These are phyloP conservation scores for Seira musarum DNA, from an alignment of 2,888 invertebrate genomes.

Conservation along the genomic window DNA sequence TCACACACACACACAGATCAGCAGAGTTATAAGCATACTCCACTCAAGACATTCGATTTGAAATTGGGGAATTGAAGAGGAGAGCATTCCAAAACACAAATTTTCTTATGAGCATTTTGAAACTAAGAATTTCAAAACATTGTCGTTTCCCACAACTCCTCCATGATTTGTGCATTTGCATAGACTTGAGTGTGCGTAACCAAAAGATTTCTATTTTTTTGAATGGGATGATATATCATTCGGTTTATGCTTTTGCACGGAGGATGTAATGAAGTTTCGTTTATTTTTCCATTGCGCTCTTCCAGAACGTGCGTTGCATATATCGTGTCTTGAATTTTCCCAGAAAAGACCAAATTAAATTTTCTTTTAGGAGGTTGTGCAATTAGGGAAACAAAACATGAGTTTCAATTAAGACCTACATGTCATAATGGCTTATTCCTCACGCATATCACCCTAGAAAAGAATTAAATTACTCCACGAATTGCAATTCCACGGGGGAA, in stretches of 20 bases:
- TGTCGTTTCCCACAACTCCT: not conserved
- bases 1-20: not conserved
- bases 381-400: slow-evolving; percentile 17
- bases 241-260: not conserved
- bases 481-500: not conserved
- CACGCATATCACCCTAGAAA: not conserved
- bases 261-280: slow-evolving; percentile 5
- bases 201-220: not conserved
- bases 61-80: too few species aligned
- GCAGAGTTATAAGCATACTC: too few species aligned
- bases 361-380: not conserved
- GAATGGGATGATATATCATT: not conserved
- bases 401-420: not conserved
- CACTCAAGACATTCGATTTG: too few species aligned
- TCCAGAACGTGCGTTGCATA: slow-evolving; percentile 11
- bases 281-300: slow-evolving; percentile 14
- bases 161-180: not conserved
- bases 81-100: not conserved
- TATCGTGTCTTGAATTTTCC: not conserved
- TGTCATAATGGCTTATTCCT: slow-evolving; percentile 11
- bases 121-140: slow-evolving; percentile 10
- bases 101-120: not conserved
- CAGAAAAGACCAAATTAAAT: not conserved
- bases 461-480: not conserved
- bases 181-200: not conserved